Conservation (phyloP, 2,888 invertebrate genomes). For the Ophioninae sp. region DNA sequence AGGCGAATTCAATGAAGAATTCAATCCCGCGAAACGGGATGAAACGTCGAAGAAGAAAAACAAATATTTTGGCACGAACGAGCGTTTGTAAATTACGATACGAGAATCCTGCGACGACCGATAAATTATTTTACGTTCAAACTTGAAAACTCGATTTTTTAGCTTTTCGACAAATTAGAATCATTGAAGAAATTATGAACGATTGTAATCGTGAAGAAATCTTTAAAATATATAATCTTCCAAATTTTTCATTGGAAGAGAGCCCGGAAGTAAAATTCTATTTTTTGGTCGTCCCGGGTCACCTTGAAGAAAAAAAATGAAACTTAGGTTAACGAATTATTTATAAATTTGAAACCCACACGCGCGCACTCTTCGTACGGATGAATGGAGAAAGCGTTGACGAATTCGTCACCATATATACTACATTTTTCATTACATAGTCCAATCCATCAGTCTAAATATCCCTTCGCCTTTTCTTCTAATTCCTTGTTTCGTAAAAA, state of each 20-base stretch:
- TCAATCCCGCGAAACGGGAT: slow-evolving; percentile 24
- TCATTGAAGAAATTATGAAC: too few relatives aligned
- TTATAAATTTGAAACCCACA: slow-evolving; percentile 49
- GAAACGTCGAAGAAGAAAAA: slow-evolving; percentile 26
- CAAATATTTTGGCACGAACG: not conserved
- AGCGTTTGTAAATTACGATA: not conserved
- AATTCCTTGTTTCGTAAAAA: too few relatives aligned
- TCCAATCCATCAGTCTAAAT: too few relatives aligned
- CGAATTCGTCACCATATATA: too few relatives aligned
- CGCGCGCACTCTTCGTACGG: slow-evolving; percentile 12
- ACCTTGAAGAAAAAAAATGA: slow-evolving; percentile 6
- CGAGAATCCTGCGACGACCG: not conserved
- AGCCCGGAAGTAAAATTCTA: not conserved
- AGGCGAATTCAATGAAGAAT: slow-evolving; percentile 74
- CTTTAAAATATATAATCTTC: too few relatives aligned
- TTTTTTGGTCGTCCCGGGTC: not conserved
- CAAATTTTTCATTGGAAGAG: too few relatives aligned
- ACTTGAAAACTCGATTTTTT: not conserved
- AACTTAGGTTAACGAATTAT: slow-evolving; percentile 63
- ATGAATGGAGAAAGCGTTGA: slow-evolving; percentile 4
- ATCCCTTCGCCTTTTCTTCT: too few relatives aligned
- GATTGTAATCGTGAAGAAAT: too few relatives aligned
- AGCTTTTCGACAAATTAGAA: too few relatives aligned
- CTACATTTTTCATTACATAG: too few relatives aligned
- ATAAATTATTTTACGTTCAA: not conserved